Evolutionary conservation across 2,888 invertebrate genomes (phyloP), one percentile per base, ranked within the genome.

Genomic region (Hemaris fuciformis): DNA sequence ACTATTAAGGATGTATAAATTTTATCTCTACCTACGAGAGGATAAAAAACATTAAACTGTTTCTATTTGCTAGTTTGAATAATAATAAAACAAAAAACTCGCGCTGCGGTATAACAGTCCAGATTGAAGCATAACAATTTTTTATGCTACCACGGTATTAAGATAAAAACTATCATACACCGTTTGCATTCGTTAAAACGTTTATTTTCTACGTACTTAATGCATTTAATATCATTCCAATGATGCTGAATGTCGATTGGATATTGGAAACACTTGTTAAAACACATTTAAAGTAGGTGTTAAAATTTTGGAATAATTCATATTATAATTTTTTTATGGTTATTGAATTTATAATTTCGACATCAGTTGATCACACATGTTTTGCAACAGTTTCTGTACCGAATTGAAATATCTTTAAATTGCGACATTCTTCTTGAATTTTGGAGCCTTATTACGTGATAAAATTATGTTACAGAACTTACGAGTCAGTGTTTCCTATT

Each of bases 51-150:
- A 13, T 38, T 31, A 18, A 18, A 31, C 31, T 53, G 10, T 45
- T 45, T 3, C 31, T 53, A 53, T 53, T 53, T 53, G 53, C 27
- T 7, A 7, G 48, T 8, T 15, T 27, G 10, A 53, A 53, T 53
- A 31, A 31, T 18, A 53, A 53, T 53, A 53, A 48, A 46, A 8
- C n/a, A n/a, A 57, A 34, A 22, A 27, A 57, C 38, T 15, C 7
- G 23, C 34, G 41, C 34, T 53, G 27, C 23, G 23, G 27, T 58
- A 13, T 43, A 62, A 58, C 18, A 53, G 53, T 31, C 8, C 53
- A 53, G 61, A 67, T 60, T 42, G 65, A 59, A 66, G 62, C 69
- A 68, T 72, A 75, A 70, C 73, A 66, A 58, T 73, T 77, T 74
- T 77, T 79, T 76, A 8, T 27, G 27, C 31, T 31, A 53, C n/a